Evolutionary conservation across 2,888 invertebrate genomes (phyloP), one percentile per base, ranked within the genome.

Genomic region (Halictus ligatus): DNA sequence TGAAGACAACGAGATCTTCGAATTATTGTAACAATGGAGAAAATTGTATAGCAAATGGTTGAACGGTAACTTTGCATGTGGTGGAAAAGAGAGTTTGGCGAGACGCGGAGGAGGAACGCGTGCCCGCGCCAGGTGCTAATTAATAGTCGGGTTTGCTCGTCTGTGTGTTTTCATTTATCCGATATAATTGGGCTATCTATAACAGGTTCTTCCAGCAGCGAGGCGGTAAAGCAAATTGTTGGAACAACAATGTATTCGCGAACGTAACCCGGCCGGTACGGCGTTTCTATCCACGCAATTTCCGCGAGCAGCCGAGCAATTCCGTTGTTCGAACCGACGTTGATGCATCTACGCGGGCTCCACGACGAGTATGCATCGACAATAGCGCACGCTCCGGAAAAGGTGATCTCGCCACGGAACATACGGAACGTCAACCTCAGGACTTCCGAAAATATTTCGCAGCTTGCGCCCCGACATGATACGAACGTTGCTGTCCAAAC

Each of bases 291-390:
- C 82, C 78, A 43, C 75, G 86, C 79, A 86, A 90, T 90, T 88
- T 81, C 81, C 75, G 76, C 71, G 58, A 58, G 58, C 58, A n/a
- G 58, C 58, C 58, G 71, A 84, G 75, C 80, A 86, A 86, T 81
- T 82, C 77, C 40, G 90, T 76, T 83, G 86, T 86, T 88, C 84
- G 80, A 50, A 73, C 73, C 83, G 85, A 90, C 87, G 82, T 89
- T 89, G 87, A 90, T 89, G 90, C 87, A 89, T 89, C 85, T 80
- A 80, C 80, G 74, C 73, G 58, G 29, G 46, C 48, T 69, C 46
- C 58, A 60, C 60, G 35, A 21, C 29, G 58, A 64, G 25, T 75
- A 69, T 69, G 75, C 54, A 85, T 78, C 78, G 75, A 46, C 46
- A 75, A 77, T 69, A 69, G 78, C 71, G 60, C 73, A 35, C 35